Evolutionary conservation across 2,888 invertebrate genomes (phyloP).

Genomic region (Latrodectus elegans): DNA sequence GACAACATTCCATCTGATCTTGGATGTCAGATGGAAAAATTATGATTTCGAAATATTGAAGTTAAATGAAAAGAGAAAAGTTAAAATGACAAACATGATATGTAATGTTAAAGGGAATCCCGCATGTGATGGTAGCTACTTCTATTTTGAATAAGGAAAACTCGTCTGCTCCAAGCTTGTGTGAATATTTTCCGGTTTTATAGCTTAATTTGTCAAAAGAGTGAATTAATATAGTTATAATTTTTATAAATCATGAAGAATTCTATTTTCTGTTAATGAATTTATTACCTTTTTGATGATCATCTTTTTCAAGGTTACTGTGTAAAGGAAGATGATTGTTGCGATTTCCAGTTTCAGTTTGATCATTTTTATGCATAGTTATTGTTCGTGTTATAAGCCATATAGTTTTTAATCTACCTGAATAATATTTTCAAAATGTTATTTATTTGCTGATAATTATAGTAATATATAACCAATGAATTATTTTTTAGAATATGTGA

Average conservation of each 20-base stretch:
- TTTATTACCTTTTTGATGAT: not conserved
- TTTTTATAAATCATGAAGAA: not conserved
- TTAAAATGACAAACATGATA: too few species aligned
- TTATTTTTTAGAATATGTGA: not conserved
- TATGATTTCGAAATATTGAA: not conserved
- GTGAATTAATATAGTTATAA: too few species aligned
- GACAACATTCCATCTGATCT: conserved; percentile 64
- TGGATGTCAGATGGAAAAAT: conserved; percentile 47
- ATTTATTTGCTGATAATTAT: too few species aligned
- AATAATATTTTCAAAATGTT: not conserved
- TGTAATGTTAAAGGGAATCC: too few species aligned
- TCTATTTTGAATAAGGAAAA: conserved; percentile 23
- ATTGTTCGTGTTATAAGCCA: not conserved
- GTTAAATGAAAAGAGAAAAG: too few species aligned
- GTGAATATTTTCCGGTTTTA: conserved; percentile 31
- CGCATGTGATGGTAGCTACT: too few species aligned
- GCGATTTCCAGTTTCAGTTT: not conserved
- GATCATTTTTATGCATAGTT: not conserved
- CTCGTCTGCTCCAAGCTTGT: not conserved
- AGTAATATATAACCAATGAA: not conserved
- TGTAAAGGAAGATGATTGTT: not conserved
- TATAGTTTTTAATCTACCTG: not conserved
- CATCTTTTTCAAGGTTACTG: not conserved
- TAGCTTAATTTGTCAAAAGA: not conserved
- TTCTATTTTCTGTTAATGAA: not conserved